Evolutionary conservation across 2,113 vertebrate species (phyloP).

Genomic region (Eudorcas thomsonii): DNA sequence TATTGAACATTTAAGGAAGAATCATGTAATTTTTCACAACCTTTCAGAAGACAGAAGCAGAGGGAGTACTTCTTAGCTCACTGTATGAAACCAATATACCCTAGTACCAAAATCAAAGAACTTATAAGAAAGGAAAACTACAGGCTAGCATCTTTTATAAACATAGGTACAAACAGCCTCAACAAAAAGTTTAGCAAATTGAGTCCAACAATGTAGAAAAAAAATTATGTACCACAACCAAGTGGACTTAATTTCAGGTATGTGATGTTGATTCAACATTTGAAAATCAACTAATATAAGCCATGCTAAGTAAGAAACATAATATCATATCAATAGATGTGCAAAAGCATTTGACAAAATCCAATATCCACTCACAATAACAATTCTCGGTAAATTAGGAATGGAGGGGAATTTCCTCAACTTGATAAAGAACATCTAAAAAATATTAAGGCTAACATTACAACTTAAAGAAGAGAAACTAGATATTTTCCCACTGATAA

Average conservation of each 20-base stretch:
- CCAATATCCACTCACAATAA: not conserved
- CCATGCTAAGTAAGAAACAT: not conserved
- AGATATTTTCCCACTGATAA: not conserved
- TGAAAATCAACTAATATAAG: not conserved
- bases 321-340: not conserved
- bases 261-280: not conserved
- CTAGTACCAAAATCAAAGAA: not conserved
- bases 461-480: not conserved
- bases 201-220: not conserved
- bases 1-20: slow-evolving; percentile 2
- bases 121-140: not conserved
- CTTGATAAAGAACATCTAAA: not conserved
- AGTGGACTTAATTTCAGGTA: slow-evolving; percentile 8
- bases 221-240: not conserved
- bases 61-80: not conserved
- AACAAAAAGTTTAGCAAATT: not conserved
- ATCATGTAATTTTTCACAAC: not conserved
- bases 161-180: not conserved
- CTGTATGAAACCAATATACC: not conserved
- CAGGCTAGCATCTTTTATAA: not conserved
- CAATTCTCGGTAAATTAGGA: not conserved
- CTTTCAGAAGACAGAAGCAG: not conserved
- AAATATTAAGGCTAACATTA: not conserved
- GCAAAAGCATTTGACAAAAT: not conserved
- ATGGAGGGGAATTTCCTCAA: not conserved